Evolutionary conservation across 2,888 invertebrate genomes (phyloP), one percentile per base, ranked within the genome.

Genomic region (Lasioglossum figueresi): DNA sequence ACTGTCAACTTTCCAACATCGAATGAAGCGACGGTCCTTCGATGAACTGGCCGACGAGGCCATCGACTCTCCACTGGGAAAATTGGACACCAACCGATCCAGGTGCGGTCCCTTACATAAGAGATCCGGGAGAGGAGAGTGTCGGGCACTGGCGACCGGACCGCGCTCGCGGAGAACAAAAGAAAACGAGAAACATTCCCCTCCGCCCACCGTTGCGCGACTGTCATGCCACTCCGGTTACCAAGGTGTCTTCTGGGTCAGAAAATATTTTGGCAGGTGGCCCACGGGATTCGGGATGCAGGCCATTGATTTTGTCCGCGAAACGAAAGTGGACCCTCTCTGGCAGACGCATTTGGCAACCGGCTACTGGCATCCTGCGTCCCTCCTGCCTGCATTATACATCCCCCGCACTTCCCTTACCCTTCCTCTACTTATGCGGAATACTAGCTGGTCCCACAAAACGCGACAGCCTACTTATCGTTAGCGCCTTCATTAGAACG

Each of bases 241-340:
- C 71, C 70, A 68, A 74, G 77, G 76, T 66, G 77, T 63, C 73
- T 76, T 77, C 86, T 82, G 85, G 82, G 63, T 82, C 75, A 43
- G 83, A 66, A 73, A 82, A 85, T 84, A 85, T 91, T 91, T 91
- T 91, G 91, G 89, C 88, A 88, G 82, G 82, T 89, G 81, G 83
- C 84, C 88, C 86, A 74, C 71, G 72, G 66, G 23, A 52, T 70
- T 70, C 79, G 68, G 72, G 73, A 81, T 70, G 82, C 45, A 77
- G 80, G 72, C 78, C 90, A 90, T 90, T 78, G 90, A 90, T 90
- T 86, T 90, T 84, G 84, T 63, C 76, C 72, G 31, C 76, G 73
- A 88, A 82, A 83, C 70, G 83, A 83, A 88, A 88, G 76, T 76
- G 85, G 84, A 85, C 83, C 78, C 59, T 81, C 72, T 71, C 76